Base-by-base conservation (phyloP, 2,113 vertebrate species). In the Clarias magur region DNA sequence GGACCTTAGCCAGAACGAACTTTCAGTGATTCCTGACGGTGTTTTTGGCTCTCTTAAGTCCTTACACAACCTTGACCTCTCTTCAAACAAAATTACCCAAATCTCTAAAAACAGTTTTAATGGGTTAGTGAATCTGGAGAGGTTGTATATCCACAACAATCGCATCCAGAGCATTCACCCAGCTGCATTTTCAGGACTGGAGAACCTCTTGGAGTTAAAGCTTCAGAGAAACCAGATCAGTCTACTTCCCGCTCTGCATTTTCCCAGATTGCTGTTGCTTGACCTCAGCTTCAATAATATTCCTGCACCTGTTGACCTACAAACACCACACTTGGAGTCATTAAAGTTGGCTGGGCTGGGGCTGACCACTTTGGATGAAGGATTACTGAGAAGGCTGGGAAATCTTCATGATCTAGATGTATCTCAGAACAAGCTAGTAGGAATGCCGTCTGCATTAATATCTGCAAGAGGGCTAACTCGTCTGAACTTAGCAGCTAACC, bases 121-220 rank as follows among this genome's bases (percentile, higher is more conserved):
- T 0, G 97, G 98, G 8, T 94, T 99, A 92, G 91, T 87, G 54
- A 92, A 94, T 83, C 95, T 99, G 19, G 96, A 99, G 91, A 96
- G 98, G 87, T 96, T 99, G 88, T 99, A 99, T 93, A 94, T 99
- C 88, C 96, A 97, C 75, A 95, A 91, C 91, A 99, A 99, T 92
- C 93, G 89, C 56, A 97, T 99, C 89, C 92, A 93, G 89, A 95
- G 90, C 85, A 98, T 99, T 90, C 96, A 99, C 0, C 93, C 95
- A 0, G 94, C 93, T 0, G 97, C 98, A 67, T 99, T 99, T 0
- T 92, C 95, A 15, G 94, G 94, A 0, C 94, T 99, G 42, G 94
- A 95, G 81, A 92, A 93, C 86, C 94, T 99, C 48, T 94, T 99
- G 90, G 98, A 99, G 92, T 95, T 99, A 65, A 99, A 99, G 92